Percentiles rank a stretch among this genome's conserved stretches.
These are phyloP conservation scores for Rhyacophila evoluta DNA, from an alignment of 2,888 invertebrate species.

Conservation along the genomic window DNA sequence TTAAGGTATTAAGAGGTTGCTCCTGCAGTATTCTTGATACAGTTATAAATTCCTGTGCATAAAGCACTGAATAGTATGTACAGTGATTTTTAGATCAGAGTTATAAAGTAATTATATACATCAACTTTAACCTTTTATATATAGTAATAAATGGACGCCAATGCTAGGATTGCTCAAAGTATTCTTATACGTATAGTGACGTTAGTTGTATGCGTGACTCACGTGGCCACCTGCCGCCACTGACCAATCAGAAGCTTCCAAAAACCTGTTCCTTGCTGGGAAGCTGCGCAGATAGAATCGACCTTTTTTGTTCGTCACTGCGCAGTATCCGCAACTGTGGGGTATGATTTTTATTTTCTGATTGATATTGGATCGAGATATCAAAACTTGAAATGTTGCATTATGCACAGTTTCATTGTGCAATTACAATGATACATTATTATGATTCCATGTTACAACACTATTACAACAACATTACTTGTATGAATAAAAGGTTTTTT, in stretches of 20 bases:
- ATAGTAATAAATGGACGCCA: background rate
- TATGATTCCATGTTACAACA: too few relatives aligned
- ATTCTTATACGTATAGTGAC: background rate
- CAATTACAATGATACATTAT: background rate
- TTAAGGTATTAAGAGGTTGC: too few relatives aligned
- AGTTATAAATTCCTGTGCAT: too few relatives aligned
- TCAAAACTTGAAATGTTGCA: background rate
- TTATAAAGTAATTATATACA: too few relatives aligned
- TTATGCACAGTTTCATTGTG: background rate
- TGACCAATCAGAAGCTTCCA: constrained; percentile 46
- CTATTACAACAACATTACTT: too few relatives aligned
- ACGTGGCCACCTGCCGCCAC: constrained; percentile 53
- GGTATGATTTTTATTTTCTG: background rate
- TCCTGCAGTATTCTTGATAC: too few relatives aligned
- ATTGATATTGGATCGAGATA: background rate
- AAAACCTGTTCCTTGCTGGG: constrained; percentile 26
- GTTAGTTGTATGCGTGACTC: constrained; percentile 20
- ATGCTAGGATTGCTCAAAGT: background rate
- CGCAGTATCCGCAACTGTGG: constrained; percentile 24
- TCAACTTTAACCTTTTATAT: too few relatives aligned
- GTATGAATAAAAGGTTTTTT: too few relatives aligned
- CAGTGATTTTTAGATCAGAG: too few relatives aligned
- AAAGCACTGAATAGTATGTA: too few relatives aligned
- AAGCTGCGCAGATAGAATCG: constrained; percentile 4
- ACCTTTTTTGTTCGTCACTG: background rate